Conservation (phyloP, 2,113 vertebrate species). For the Coreoperca whiteheadi region DNA sequence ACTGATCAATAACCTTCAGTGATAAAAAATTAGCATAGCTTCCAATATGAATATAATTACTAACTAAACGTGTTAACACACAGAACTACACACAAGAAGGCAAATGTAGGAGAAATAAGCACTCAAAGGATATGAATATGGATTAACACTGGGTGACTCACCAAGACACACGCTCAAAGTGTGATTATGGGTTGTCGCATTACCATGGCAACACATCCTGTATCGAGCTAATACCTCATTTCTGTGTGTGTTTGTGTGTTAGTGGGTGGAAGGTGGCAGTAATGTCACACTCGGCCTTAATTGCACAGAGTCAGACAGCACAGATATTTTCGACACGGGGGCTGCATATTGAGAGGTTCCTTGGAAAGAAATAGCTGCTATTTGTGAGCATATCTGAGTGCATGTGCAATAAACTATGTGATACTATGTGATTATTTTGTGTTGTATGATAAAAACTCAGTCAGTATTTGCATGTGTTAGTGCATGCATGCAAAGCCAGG, state of each 20-base stretch:
- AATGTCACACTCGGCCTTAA: slow-evolving; percentile 59
- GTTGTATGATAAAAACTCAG: background rate
- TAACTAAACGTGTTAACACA: background rate
- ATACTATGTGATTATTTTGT: background rate
- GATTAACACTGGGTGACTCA: slow-evolving; percentile 73
- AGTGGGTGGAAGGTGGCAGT: slow-evolving; percentile 62
- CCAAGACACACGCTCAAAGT: slow-evolving; percentile 41
- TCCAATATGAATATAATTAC: background rate
- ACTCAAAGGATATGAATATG: slow-evolving; percentile 54
- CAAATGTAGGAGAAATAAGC: slow-evolving; percentile 25
- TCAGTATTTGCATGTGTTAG: background rate
- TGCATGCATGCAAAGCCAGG: background rate
- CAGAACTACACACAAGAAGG: background rate
- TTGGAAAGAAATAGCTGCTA: slow-evolving; percentile 6
- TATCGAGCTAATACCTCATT: slow-evolving; percentile 43
- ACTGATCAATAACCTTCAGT: background rate
- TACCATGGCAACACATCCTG: slow-evolving; percentile 74
- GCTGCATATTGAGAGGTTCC: slow-evolving; percentile 23
- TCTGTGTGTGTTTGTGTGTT: slow-evolving; percentile 44
- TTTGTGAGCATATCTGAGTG: background rate
- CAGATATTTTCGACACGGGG: slow-evolving; percentile 29
- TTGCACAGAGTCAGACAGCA: slow-evolving; percentile 25
- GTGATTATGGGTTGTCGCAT: slow-evolving; percentile 75
- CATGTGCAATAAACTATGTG: background rate
- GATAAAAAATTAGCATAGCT: too few relatives aligned